phyloP scores from a whole-genome alignment of 1,140 invertebrate genomes.

The Tribolium madens region DNA sequence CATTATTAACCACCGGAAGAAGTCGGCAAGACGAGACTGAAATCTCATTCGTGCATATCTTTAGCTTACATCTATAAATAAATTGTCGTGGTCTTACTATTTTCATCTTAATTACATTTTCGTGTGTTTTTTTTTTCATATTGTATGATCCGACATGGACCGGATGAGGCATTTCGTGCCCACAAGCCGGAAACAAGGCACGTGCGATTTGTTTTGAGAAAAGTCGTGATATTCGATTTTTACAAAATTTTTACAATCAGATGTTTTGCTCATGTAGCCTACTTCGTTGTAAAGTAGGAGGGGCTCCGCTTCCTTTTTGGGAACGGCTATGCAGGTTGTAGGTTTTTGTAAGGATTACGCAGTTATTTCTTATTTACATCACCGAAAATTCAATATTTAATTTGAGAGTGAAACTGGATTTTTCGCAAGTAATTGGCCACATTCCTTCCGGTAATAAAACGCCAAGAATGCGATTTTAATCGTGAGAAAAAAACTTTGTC shows the following conservation, averaged over 20 bases:
- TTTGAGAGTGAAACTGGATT: background rate
- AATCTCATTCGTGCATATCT: constrained; percentile 35
- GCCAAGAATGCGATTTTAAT: background rate
- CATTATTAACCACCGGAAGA: constrained; percentile 5
- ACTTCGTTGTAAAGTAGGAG: constrained; percentile 3
- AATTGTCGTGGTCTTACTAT: constrained; percentile 21
- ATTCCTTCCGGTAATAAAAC: background rate
- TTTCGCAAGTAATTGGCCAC: background rate
- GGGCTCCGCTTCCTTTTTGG: constrained; percentile 12
- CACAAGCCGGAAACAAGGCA: no score
- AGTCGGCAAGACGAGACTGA: constrained; percentile 2
- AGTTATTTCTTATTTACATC: background rate
- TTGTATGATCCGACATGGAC: background rate
- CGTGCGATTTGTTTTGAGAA: no score
- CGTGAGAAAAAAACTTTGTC: background rate
- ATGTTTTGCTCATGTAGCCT: constrained; percentile 31
- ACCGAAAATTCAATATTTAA: background rate
- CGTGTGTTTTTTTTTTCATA: background rate
- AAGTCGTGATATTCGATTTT: background rate
- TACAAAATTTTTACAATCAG: background rate
- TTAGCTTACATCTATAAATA: constrained; percentile 33
- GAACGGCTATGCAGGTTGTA: constrained; percentile 9
- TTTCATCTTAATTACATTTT: constrained; percentile 27
- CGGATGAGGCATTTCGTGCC: no score
- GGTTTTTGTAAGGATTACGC: constrained; percentile 28